Evolutionary conservation across 1,140 invertebrate genomes (phyloP).

Genomic region (Megathymus violae): DNA sequence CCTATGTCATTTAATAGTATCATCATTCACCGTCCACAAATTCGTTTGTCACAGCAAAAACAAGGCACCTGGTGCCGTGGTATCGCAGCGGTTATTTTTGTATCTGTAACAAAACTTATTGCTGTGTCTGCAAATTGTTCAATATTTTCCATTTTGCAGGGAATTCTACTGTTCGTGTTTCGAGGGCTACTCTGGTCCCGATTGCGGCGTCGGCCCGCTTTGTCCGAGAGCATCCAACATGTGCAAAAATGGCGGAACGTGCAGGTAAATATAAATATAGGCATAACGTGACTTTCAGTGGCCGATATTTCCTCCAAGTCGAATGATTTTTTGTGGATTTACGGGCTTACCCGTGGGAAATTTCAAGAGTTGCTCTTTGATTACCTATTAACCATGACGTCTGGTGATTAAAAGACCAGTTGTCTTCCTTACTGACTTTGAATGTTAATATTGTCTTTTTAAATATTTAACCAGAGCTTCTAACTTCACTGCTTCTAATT

Average conservation of each 20-base stretch:
- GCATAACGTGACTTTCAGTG: not conserved
- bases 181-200: slow-evolving; percentile 87
- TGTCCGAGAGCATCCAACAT: slow-evolving; percentile 86
- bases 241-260: slow-evolving; percentile 90
- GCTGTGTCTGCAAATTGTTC: slow-evolving; percentile 31
- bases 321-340: not conserved
- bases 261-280: slow-evolving; percentile 86
- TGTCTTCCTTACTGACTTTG: not conserved
- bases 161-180: slow-evolving; percentile 89
- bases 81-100: slow-evolving; percentile 23
- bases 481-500: too few species aligned
- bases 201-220: slow-evolving; percentile 89
- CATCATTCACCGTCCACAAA: slow-evolving; percentile 47
- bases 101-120: slow-evolving; percentile 43
- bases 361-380: not conserved
- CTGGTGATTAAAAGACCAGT: not conserved
- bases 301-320: slow-evolving; percentile 9
- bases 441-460: too few species aligned
- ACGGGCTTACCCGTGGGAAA: not conserved
- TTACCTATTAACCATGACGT: not conserved
- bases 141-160: slow-evolving; percentile 71
- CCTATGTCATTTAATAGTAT: slow-evolving; percentile 36
- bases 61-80: slow-evolving; percentile 31
- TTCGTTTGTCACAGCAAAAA: slow-evolving; percentile 39
- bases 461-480: too few species aligned